Percentiles rank a stretch among this genome's conserved stretches.
Evolutionary conservation across 2,888 invertebrate genomes (phyloP).

Genomic region (Eupithecia insigniata): DNA sequence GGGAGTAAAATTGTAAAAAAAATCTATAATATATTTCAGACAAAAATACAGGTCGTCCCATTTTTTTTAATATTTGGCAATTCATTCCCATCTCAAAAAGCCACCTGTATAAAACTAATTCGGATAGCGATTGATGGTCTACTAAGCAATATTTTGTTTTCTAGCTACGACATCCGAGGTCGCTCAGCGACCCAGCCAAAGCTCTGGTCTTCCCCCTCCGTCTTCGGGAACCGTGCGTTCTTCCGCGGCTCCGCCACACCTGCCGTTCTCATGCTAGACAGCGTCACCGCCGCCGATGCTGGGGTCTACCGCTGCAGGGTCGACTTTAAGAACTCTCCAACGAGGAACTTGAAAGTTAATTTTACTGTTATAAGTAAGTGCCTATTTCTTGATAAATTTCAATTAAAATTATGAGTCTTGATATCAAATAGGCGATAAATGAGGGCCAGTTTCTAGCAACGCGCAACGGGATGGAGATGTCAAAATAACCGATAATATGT

Average conservation of each 20-base stretch:
- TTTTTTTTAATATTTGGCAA: no score
- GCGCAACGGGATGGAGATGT: not conserved
- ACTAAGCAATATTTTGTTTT: not conserved
- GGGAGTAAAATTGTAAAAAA: no score
- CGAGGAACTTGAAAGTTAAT: constrained; percentile 94
- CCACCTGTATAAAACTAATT: no score
- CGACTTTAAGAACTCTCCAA: constrained; percentile 95
- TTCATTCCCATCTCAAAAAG: no score
- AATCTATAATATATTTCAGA: no score
- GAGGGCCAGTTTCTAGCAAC: not conserved
- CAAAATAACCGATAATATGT: not conserved
- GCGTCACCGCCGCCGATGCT: constrained; percentile 90
- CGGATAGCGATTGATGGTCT: not conserved
- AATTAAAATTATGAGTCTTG: not conserved
- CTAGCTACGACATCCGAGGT: constrained; percentile 90
- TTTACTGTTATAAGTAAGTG: constrained; percentile 93
- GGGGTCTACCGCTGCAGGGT: constrained; percentile 95
- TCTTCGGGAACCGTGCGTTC: constrained; percentile 90
- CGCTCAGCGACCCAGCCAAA: constrained; percentile 89
- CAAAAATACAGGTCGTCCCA: no score
- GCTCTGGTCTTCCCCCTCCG: constrained; percentile 91
- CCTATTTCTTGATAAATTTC: no score
- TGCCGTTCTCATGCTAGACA: constrained; percentile 90
- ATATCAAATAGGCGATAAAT: not conserved
- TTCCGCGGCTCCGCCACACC: constrained; percentile 90